phyloP scores from a whole-genome alignment of 2,888 invertebrate species.

The Molanna angustata region DNA sequence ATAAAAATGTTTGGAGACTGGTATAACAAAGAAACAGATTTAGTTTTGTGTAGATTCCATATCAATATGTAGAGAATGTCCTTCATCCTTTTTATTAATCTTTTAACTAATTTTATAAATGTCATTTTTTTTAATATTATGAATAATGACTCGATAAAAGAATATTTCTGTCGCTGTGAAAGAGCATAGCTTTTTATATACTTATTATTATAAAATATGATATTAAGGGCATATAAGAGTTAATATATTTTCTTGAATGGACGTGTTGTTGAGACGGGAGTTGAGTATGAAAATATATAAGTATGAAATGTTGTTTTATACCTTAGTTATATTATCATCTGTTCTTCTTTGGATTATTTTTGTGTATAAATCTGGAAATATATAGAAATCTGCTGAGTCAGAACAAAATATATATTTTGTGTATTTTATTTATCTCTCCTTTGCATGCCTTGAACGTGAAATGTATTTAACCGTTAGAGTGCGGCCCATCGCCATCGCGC shows the following conservation, averaged over 20 bases:
- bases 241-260: constrained; percentile 29
- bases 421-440: too few species aligned
- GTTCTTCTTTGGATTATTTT: constrained; percentile 16
- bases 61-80: too few species aligned
- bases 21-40: too few species aligned
- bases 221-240: constrained; percentile 21
- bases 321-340: constrained; percentile 14
- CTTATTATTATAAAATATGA: constrained; percentile 7
- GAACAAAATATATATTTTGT: too few species aligned
- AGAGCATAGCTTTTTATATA: constrained; percentile 24
- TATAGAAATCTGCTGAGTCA: constrained; percentile 26
- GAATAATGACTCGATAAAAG: constrained; percentile 1
- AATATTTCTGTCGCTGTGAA: not conserved
- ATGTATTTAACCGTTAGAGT: too few species aligned
- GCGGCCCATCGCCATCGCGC: too few species aligned
- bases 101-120: not conserved
- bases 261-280: constrained; percentile 15
- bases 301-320: constrained; percentile 26
- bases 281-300: constrained; percentile 16
- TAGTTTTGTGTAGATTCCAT: too few species aligned
- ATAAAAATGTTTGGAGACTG: too few species aligned
- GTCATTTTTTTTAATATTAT: too few species aligned
- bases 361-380: constrained; percentile 26
- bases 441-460: too few species aligned
- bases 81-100: too few species aligned